phyloP scores from a whole-genome alignment of 2,113 vertebrate genomes.

The Zosterops japonicus region DNA sequence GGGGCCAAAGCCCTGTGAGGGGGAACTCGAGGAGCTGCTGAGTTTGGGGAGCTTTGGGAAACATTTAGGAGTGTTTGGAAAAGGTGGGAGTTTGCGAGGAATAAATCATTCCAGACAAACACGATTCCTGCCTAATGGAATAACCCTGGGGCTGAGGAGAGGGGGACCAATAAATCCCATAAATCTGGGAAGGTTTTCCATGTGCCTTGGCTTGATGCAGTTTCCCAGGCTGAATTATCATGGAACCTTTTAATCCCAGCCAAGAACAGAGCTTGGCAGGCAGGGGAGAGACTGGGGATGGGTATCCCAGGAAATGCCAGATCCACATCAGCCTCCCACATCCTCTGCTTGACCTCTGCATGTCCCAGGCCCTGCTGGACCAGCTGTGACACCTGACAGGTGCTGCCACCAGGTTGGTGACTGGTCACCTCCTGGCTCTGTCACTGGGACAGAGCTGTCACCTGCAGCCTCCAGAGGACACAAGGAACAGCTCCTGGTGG shows the following conservation, averaged over 20 bases:
- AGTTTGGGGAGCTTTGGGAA: neutral
- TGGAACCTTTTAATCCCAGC: neutral
- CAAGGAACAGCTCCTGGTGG: neutral
- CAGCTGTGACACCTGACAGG: neutral
- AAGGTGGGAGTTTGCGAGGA: neutral
- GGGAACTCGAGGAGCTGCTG: neutral
- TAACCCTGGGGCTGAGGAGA: neutral
- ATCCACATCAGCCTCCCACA: neutral
- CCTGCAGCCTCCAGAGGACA: neutral
- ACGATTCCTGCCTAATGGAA: neutral
- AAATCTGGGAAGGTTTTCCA: neutral
- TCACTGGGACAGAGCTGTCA: neutral
- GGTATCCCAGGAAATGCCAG: neutral
- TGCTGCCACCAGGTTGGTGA: accelerated
- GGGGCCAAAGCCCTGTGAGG: neutral
- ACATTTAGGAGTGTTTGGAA: neutral
- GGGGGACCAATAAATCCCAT: neutral
- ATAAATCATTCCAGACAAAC: neutral
- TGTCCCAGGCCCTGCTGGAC: accelerated
- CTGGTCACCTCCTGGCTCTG: accelerated
- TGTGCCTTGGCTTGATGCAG: neutral
- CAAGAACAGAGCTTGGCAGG: neutral
- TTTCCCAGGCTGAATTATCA: neutral
- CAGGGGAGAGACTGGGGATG: neutral
- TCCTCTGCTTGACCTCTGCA: neutral